Evolutionary conservation across 1,140 invertebrate genomes (phyloP).

Genomic region (Wasmannia auropunctata): DNA sequence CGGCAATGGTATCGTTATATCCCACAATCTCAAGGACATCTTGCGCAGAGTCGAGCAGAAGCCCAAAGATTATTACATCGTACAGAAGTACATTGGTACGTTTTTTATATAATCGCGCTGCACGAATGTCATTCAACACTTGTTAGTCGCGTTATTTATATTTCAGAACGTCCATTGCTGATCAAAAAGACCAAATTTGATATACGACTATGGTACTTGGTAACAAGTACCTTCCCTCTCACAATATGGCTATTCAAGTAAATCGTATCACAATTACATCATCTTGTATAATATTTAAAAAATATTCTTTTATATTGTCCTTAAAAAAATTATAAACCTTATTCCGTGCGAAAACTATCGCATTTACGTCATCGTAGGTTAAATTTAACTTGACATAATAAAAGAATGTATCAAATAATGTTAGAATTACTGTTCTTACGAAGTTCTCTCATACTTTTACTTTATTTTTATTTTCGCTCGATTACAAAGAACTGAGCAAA

Average conservation of each 20-base stretch:
- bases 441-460: background rate
- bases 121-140: background rate
- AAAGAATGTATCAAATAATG: background rate
- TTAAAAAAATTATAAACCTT: background rate
- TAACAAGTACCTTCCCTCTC: slow-evolving; percentile 91
- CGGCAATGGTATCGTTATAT: slow-evolving; percentile 92
- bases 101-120: background rate
- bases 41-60: slow-evolving; percentile 87
- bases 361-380: no score
- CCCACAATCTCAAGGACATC: slow-evolving; percentile 89
- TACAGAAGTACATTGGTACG: slow-evolving; percentile 97
- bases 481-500: background rate
- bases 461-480: background rate
- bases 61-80: slow-evolving; percentile 91
- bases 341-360: background rate
- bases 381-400: background rate
- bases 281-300: background rate
- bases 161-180: slow-evolving; percentile 90
- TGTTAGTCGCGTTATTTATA: slow-evolving; percentile 76
- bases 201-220: slow-evolving; percentile 95
- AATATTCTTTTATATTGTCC: background rate
- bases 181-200: slow-evolving; percentile 96
- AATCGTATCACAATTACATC: slow-evolving; percentile 14
- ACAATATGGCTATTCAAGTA: slow-evolving; percentile 96
- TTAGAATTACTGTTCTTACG: background rate